Evolutionary conservation across 2,888 invertebrate species (phyloP), one percentile per base, ranked within the genome.

Genomic region (Caenorhabditis sp.): DNA sequence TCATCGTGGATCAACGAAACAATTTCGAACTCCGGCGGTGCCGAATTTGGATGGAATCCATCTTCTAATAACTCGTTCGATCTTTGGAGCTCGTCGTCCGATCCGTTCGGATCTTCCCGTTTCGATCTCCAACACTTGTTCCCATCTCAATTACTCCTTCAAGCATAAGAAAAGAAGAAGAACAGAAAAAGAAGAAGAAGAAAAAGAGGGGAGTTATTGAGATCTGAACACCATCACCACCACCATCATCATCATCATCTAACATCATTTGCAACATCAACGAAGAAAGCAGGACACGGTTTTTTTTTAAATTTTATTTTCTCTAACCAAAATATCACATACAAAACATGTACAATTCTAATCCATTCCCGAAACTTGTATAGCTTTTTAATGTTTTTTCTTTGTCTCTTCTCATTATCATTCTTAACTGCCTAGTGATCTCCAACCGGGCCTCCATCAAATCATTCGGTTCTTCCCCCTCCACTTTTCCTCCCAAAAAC

Each of bases 41-140:
- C 43, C 14, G 43, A 43, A 43, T 43, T 43, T 17, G 43, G 43
- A 17, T 43, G 43, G 43, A 43, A 43, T 17, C 63, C 66, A 62
- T n/a, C 71, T 43, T 62, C 62, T 27, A 58, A 58, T 36, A 57
- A 64, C 49, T 64, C 68, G 14, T 70, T 74, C 70, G 66, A 78
- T 59, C 54, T 73, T 59, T 73, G 78, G 76, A 65, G 75, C 57
- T 31, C 58, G 53, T 63, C 26, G 60, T 21, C 50, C 61, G 71
- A 71, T 61, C 66, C 65, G 50, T 60, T 73, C 55, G 67, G 70
- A 51, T 50, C 65, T 59, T 62, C 70, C 63, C 69, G 73, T 66
- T 75, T 79, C 70, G 79, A 79, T 59, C 64, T 79, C 59, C 68
- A 69, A 31, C 77, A 79, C 54, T 63, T 79, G 61, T 74, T 74